Base-by-base conservation (phyloP, 2,113 vertebrate species). In the Rhinopomastus cyanomelas region DNA sequence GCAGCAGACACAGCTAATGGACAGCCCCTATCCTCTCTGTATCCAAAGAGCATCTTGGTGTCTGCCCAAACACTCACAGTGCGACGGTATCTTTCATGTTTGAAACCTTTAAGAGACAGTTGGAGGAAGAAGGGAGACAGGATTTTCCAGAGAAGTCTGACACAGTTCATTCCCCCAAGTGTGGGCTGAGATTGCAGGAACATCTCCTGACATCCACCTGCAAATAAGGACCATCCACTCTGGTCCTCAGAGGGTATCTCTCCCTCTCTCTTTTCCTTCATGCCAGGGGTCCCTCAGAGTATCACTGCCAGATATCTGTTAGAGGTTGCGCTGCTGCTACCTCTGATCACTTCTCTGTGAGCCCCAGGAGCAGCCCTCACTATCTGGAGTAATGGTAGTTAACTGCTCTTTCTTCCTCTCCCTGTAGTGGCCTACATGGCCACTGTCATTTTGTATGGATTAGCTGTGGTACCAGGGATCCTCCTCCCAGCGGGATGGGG, bases 241-340 rank as follows among this genome's bases (percentile, higher is more conserved):
- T 5, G 13, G 20, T 56, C 64, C 49, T 81, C 2, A 4, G 55
- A 59, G 26, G 29, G 37, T 0, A 0, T 34, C 12, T 84, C 52
- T 84, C 29, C 46, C 39, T 73, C 34, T 32, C 36, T 65, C 1
- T 0, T 55, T 32, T 69, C 75, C n/a, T n/a, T n/a, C 26, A 30
- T 2, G 1, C 37, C 62, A 72, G 51, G 22, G n/a, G 49, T 88
- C 27, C 56, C 22, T 64, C n/a, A 34, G 44, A 87, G 57, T 56
- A 34, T 52, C 5, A 7, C 4, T 74, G 55, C 64, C 82, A 85
- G 67, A 73, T 49, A 32, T 52, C 51, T 69, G 42, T 49, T 59
- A 56, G n/a, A n/a, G n/a, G n/a, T n/a, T n/a, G n/a, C n/a, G 81
- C 59, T 87, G 67, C 81, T 82, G 46, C 72, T 85, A 3, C 67